Evolutionary conservation across 2,113 vertebrate species (phyloP), one percentile per base, ranked within the genome.

Genomic region (Buteo buteo): DNA sequence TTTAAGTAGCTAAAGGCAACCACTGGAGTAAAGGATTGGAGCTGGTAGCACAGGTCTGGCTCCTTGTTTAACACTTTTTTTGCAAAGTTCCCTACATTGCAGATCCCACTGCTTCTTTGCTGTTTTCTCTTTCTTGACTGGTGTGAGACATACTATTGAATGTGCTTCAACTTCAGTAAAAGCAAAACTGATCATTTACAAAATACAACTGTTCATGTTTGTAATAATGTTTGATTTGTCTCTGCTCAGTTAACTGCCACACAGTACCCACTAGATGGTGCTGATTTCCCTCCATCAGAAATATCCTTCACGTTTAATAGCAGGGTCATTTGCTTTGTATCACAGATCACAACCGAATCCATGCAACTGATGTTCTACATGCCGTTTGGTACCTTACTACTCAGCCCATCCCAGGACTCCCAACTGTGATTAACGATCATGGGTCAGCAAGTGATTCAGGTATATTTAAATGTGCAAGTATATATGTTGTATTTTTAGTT

Each of bases 311-410:
- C 24, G 45, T 79, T 82, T 80, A 16, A 82, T 21, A 38, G 65
- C 25, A 31, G 32, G 8, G 4, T 82, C 16, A 2, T 90, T 71
- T 90, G 80, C 17, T 95, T 86, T 57, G 59, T 88, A 21, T 82
- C 95, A 19, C 98, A 99, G 99, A 99, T 99, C 99, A 99, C 97
- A 99, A 99, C 98, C 98, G 99, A 92, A 98, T 99, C 86, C 99
- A 99, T 7, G 99, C 99, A 91, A 99, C 99, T 44, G 99, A 99
- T 26, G 99, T 99, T n/a, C 98, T 99, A 5, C 99, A 99, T 24
- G 99, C 99, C 1, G 99, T 99, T 71, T 99, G 99, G 99, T 99
- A 99, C 97, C 99, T 99, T 50, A 99, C 99, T 49, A 99, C 99
- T 1, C 99, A 99, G 92, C 97, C 99, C 76, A 98, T 99, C 72